Evolutionary conservation across 2,797 vertebrate genomes (phyloP), one percentile per base, ranked within the genome.

Genomic region (Morelia viridis): DNA sequence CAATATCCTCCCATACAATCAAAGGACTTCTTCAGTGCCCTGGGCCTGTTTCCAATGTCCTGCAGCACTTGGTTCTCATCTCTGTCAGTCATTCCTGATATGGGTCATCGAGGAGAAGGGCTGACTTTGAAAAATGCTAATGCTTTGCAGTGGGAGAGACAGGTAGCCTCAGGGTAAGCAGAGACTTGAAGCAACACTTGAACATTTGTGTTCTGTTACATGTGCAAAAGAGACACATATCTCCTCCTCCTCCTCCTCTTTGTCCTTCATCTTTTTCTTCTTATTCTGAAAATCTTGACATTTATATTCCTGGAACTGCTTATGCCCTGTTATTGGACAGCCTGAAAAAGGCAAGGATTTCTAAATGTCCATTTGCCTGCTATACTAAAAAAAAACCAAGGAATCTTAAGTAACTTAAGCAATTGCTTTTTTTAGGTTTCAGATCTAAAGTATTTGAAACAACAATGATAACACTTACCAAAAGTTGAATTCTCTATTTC

Each of bases 221-320:
- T 0, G 85, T 61, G 0, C 11, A 31, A 0, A 0, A 71, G 17
- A 35, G 13, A 24, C 7, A 24, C 17, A 56, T 24, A 6, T 57
- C 19, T 24, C 26, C 56, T 91, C n/a, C 31, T 22, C 35, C 41
- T 62, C 62, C 13, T n/a, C 46, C 15, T n/a, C 11, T 50, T 6
- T 31, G 6, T 57, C 50, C 50, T 60, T 53, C 9, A 13, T 50
- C 22, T 65, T 9, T 50, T 24, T 9, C n/a, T 61, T 58, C 60
- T 58, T 56, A 60, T 41, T 41, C 71, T 41, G 3, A 46, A 80
- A 46, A 19, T 3, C 71, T 24, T 62, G 65, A 76, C 86, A 58
- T 53, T 83, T 57, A n/a, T 50, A 31, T 53, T 76, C 86, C n/a
- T 61, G 22, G 9, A 46, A 15, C 41, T 86, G 35, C 46, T 58